These are phyloP conservation scores for Noturus placidus DNA, from an alignment of 2,113 vertebrate species.

Conservation along the genomic window DNA sequence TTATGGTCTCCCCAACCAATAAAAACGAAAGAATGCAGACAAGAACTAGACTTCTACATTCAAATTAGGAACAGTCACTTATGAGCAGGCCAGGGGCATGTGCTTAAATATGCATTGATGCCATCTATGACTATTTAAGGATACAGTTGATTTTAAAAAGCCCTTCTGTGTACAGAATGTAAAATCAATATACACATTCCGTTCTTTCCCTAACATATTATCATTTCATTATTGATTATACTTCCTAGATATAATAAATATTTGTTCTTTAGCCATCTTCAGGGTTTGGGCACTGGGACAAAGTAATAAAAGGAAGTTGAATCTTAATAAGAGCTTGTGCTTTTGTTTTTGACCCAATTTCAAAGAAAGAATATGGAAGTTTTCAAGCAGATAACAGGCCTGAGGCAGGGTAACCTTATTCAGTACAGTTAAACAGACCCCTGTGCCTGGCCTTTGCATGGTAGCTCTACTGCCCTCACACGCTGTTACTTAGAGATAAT, in stretches of 20 bases:
- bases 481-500: slow-evolving; percentile 12
- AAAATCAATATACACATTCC: slow-evolving; percentile 34
- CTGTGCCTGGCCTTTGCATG: slow-evolving; percentile 19
- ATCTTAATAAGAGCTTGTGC: slow-evolving; percentile 6
- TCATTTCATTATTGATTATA: slow-evolving; percentile 19
- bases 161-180: slow-evolving; percentile 4
- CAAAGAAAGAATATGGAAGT: slow-evolving; percentile 26
- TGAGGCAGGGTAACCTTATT: slow-evolving; percentile 37
- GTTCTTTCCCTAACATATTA: slow-evolving; percentile 1
- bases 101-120: slow-evolving; percentile 25
- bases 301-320: slow-evolving; percentile 23
- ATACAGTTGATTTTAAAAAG: slow-evolving; percentile 20
- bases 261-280: slow-evolving; percentile 26
- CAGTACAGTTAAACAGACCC: slow-evolving; percentile 14
- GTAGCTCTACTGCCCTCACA: slow-evolving; percentile 7
- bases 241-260: slow-evolving; percentile 21
- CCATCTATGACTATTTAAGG: slow-evolving; percentile 10
- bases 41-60: background rate
- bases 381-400: slow-evolving; percentile 36
- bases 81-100: background rate
- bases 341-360: slow-evolving; percentile 39
- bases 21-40: background rate
- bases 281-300: slow-evolving; percentile 15
- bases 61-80: background rate
- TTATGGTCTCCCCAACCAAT: background rate